Percentiles rank a stretch among this genome's conserved stretches.
These are phyloP conservation scores for Anoplophora glabripennis DNA, from an alignment of 1,140 invertebrate species.

Conservation along the genomic window DNA sequence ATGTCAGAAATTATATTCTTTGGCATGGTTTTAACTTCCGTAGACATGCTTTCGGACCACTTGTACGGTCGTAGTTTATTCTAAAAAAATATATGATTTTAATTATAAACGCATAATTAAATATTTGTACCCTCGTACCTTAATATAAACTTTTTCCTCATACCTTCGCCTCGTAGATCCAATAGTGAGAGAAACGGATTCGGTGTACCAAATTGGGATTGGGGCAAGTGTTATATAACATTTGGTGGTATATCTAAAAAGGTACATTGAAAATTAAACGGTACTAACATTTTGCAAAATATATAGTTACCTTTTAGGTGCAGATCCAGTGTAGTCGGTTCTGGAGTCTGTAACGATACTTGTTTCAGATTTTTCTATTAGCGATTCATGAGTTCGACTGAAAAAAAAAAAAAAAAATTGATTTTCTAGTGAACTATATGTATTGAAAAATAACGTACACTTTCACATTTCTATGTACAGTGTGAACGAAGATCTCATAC, in stretches of 20 bases:
- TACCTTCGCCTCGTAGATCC: conserved; percentile 26
- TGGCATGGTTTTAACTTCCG: conserved; percentile 24
- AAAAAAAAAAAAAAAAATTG: conserved; percentile 18
- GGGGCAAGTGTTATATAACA: conserved; percentile 29
- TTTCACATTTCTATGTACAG: conserved; percentile 19
- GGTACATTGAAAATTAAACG: too few species aligned
- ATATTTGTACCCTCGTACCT: conserved; percentile 18
- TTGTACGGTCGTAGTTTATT: conserved; percentile 23
- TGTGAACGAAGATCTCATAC: conserved; percentile 15
- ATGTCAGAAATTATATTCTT: conserved; percentile 19
- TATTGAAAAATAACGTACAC: conserved; percentile 11
- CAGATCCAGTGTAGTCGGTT: conserved; percentile 24
- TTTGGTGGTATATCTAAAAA: conserved; percentile 26
- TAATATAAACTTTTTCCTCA: conserved; percentile 29
- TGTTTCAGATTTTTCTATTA: not conserved
- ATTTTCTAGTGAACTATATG: too few species aligned
- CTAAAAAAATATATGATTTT: conserved; percentile 6
- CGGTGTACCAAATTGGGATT: conserved; percentile 30
- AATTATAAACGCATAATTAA: not conserved
- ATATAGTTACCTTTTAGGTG: conserved; percentile 23
- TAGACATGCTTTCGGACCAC: conserved; percentile 33
- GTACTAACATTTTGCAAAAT: not conserved
- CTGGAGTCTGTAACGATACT: conserved; percentile 17
- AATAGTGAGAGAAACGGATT: conserved; percentile 28
- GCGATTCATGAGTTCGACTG: conserved; percentile 15